These are phyloP conservation scores for Xenops minutus DNA, from an alignment of 2,797 vertebrate species.

Conservation along the genomic window DNA sequence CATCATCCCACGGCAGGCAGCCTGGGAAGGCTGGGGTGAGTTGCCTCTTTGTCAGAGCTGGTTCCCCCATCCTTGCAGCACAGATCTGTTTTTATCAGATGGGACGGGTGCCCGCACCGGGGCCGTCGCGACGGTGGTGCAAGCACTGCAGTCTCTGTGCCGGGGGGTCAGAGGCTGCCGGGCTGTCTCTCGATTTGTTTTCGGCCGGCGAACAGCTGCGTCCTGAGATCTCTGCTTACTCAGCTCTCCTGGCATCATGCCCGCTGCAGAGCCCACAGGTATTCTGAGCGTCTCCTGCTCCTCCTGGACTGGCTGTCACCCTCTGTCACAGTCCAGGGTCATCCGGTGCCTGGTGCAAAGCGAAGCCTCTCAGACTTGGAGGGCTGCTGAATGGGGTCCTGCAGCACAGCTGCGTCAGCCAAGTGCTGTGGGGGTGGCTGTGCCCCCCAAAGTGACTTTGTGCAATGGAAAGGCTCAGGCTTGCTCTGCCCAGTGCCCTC, in stretches of 20 bases:
- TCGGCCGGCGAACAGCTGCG: conserved; percentile 1
- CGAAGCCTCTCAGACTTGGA: neutral
- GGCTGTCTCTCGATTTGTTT: neutral
- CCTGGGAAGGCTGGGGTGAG: neutral
- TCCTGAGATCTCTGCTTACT: conserved; percentile 21
- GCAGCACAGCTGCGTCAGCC: accelerated
- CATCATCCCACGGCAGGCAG: neutral
- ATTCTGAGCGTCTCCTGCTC: neutral
- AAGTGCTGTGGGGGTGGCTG: neutral
- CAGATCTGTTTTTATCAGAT: conserved; percentile 10
- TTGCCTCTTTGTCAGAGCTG: neutral
- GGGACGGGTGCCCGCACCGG: neutral
- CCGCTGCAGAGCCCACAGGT: neutral
- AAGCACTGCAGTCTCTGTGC: neutral
- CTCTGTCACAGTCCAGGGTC: neutral
- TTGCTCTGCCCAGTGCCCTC: neutral
- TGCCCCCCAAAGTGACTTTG: neutral
- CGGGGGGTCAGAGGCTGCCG: neutral
- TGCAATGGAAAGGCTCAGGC: accelerated
- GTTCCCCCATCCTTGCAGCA: neutral
- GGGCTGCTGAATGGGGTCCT: neutral
- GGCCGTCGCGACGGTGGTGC: neutral
- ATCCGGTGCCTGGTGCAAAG: neutral
- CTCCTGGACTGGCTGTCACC: accelerated
- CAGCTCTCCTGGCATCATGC: neutral